Evolutionary conservation across 2,888 invertebrate species (phyloP).

Genomic region (Dicyrtomina minuta): DNA sequence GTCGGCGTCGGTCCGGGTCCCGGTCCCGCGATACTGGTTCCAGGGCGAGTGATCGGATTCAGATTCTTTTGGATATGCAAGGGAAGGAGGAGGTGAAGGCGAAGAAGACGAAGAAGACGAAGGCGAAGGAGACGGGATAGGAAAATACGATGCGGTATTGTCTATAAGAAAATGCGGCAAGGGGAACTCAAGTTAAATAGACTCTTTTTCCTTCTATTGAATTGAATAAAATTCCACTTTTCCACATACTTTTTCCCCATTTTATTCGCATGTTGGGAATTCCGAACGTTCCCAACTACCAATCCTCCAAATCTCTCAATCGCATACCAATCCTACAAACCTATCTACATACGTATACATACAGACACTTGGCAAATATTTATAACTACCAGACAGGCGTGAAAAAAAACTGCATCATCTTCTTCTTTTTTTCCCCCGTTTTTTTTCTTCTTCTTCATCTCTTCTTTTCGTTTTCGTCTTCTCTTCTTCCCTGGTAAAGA

Average conservation of each 20-base stretch:
- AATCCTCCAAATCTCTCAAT: conserved; percentile 42
- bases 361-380: conserved; percentile 29
- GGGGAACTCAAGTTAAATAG: conserved; percentile 36
- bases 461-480: background rate
- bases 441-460: background rate
- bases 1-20: too few species aligned
- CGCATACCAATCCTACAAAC: conserved; percentile 34
- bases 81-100: too few species aligned
- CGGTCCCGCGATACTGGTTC: too few species aligned
- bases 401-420: conserved; percentile 22
- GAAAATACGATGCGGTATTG: conserved; percentile 1
- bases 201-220: conserved; percentile 37
- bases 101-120: too few species aligned
- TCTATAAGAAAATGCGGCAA: conserved; percentile 15
- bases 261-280: conserved; percentile 49
- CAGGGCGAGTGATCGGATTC: background rate
- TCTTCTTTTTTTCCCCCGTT: background rate
- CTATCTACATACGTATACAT: conserved; percentile 24
- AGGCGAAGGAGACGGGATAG: too few species aligned
- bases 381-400: conserved; percentile 22
- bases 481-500: too few species aligned
- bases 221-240: conserved; percentile 50
- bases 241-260: conserved; percentile 43
- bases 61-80: background rate
- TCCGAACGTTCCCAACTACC: conserved; percentile 40